A percentile compares a stretch with the other conserved stretches of the same genome.
These are phyloP conservation scores for Mixornis gularis DNA, from an alignment of 2,113 vertebrate species.

Conservation along the genomic window DNA sequence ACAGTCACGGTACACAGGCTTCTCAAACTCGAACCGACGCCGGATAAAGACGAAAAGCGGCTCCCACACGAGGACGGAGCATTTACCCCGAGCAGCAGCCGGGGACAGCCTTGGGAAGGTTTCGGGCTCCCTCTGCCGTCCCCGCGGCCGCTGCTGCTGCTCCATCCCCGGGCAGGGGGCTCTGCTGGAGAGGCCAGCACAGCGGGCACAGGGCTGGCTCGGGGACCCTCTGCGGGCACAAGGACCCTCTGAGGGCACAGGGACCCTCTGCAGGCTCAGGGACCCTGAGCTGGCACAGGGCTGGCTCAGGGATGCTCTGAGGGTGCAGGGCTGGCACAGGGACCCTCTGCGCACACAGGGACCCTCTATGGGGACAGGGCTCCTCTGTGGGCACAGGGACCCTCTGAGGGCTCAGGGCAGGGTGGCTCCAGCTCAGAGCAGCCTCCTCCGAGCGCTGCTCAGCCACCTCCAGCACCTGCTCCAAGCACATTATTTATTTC, in stretches of 20 bases:
- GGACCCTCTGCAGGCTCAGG: too few relatives aligned
- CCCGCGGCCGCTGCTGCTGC: fast-evolving
- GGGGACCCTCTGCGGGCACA: background rate
- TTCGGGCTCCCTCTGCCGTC: conserved; percentile 43
- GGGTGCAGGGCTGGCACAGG: background rate
- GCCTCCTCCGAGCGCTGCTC: fast-evolving
- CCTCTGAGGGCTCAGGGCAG: fast-evolving
- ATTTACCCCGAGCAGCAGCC: fast-evolving
- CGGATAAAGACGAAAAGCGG: fast-evolving
- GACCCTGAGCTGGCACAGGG: too few relatives aligned
- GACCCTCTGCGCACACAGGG: background rate
- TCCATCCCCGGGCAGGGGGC: fast-evolving
- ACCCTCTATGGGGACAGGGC: background rate
- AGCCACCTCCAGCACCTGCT: background rate
- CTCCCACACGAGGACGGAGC: background rate
- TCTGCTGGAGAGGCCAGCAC: background rate
- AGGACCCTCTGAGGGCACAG: background rate
- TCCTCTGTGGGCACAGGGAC: background rate
- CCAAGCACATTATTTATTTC: background rate
- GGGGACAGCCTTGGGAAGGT: background rate
- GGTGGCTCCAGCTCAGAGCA: background rate
- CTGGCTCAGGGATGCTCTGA: too few relatives aligned
- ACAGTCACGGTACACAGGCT: background rate
- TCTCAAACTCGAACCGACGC: fast-evolving
- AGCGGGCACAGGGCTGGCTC: background rate